Percentiles rank a stretch among this genome's conserved stretches.
Evolutionary conservation across 2,113 vertebrate species (phyloP).

Genomic region (Sturnira hondurensis): DNA sequence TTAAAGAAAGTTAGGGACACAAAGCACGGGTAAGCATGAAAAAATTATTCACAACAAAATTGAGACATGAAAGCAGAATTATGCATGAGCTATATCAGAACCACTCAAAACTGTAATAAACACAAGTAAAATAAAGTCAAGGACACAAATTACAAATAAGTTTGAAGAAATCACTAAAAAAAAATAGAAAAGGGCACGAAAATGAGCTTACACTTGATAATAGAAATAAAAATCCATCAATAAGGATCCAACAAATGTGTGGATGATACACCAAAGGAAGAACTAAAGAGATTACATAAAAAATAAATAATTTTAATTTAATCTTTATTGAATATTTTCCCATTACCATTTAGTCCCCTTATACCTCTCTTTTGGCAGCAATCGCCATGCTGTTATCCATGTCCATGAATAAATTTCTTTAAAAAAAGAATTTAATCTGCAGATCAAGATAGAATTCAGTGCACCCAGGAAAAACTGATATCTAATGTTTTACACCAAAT

Average conservation of each 20-base stretch:
- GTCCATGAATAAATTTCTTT: background rate
- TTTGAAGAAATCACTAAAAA: background rate
- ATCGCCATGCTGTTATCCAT: no score
- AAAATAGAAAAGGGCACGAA: background rate
- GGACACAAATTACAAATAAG: background rate
- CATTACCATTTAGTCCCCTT: no score
- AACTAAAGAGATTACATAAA: background rate
- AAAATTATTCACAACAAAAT: background rate
- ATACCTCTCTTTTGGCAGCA: no score
- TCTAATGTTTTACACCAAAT: background rate
- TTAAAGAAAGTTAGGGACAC: background rate
- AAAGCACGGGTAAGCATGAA: background rate
- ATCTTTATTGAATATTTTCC: no score
- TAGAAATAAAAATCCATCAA: background rate
- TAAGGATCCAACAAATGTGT: background rate
- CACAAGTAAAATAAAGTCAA: background rate
- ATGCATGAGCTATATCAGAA: background rate
- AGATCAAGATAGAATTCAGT: background rate
- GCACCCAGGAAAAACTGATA: background rate
- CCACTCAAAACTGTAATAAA: background rate
- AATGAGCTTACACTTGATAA: background rate
- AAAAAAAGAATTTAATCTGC: background rate
- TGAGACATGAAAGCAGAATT: background rate
- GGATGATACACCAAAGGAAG: background rate
- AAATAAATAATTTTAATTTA: background rate